A percentile compares a stretch with the other conserved stretches of the same genome.
Conservation (phyloP, 1,140 invertebrate species). For the Megathymus violae region DNA sequence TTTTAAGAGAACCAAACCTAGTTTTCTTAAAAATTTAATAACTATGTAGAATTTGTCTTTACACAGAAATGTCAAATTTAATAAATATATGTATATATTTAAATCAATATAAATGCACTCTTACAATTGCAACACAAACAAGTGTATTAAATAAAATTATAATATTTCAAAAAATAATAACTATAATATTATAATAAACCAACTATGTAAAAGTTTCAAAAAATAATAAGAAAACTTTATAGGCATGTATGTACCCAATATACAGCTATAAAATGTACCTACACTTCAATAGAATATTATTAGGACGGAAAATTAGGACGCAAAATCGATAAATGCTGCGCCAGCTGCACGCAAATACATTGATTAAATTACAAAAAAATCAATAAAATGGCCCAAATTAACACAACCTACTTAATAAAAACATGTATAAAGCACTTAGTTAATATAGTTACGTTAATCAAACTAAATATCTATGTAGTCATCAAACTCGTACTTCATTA, state of each 20-base stretch:
- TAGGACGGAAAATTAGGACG: background rate
- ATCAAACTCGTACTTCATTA: no score
- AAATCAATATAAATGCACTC: slow-evolving; percentile 13
- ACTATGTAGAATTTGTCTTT: background rate
- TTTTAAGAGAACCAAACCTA: background rate
- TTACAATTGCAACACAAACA: background rate
- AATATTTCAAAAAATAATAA: background rate
- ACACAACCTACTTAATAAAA: no score
- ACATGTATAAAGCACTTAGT: no score
- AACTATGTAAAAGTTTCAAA: background rate
- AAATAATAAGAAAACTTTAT: background rate
- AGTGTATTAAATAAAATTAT: background rate
- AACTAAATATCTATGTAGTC: no score
- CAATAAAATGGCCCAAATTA: background rate
- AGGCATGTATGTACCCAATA: background rate
- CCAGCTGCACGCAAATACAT: no score
- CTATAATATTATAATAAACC: background rate
- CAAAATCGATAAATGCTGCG: no score
- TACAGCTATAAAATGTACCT: background rate
- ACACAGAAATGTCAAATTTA: background rate
- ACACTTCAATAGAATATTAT: background rate
- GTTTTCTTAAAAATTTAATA: background rate
- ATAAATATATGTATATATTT: background rate
- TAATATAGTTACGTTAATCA: no score
- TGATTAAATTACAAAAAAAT: background rate